phyloP scores from a whole-genome alignment of 2,888 invertebrate species.

The Dasypolia templi region DNA sequence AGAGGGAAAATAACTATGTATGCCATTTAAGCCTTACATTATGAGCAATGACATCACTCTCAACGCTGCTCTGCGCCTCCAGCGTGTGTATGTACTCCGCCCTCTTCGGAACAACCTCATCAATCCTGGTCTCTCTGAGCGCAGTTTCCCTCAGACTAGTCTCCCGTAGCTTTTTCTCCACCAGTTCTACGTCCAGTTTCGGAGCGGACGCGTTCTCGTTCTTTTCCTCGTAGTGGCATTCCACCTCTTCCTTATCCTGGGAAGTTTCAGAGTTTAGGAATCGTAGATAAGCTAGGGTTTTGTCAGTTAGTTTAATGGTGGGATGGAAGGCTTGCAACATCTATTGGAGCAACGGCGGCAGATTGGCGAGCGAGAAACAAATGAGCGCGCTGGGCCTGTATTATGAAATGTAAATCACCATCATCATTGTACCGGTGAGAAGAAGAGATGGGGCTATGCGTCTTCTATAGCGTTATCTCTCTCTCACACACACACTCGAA shows the following conservation, averaged over 20 bases:
- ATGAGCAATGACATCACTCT: conserved; percentile 92
- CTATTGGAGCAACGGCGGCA: not conserved
- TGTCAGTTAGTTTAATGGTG: conserved; percentile 5
- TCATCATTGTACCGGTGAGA: not conserved
- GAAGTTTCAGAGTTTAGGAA: conserved; percentile 29
- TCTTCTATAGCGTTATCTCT: not conserved
- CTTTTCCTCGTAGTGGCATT: conserved; percentile 88
- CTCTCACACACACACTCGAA: not conserved
- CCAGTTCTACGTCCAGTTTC: conserved; percentile 81
- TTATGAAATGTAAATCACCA: not conserved
- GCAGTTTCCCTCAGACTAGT: conserved; percentile 66
- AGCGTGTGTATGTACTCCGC: conserved; percentile 87
- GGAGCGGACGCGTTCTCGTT: conserved; percentile 82
- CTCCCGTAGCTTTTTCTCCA: conserved; percentile 81
- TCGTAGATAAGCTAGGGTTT: not conserved
- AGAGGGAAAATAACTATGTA: not conserved
- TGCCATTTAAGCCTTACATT: conserved; percentile 89
- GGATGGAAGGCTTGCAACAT: conserved; percentile 20
- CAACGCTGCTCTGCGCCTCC: conserved; percentile 89
- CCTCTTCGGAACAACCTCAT: conserved; percentile 88
- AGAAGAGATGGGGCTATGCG: not conserved
- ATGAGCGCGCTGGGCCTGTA: not conserved
- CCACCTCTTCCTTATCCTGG: conserved; percentile 87
- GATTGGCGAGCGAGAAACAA: not conserved
- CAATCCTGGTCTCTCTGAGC: conserved; percentile 92